Evolutionary conservation across 2,797 vertebrate genomes (phyloP).

Genomic region (Sciurus vulgaris): DNA sequence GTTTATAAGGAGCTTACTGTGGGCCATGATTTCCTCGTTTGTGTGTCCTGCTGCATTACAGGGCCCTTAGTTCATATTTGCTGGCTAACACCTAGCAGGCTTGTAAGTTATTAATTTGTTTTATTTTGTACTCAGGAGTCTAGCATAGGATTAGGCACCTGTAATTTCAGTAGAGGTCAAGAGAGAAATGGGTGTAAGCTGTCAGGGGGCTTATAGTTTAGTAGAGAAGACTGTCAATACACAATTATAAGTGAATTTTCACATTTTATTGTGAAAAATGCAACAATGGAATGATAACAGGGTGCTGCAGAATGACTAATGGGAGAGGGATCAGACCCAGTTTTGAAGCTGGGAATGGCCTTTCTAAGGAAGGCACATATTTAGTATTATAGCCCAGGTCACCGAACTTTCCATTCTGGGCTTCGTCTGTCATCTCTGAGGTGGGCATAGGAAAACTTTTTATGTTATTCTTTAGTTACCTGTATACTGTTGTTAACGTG

Average conservation of each 20-base stretch:
- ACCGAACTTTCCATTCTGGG: background rate
- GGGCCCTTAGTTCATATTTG: background rate
- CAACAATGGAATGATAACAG: too few relatives aligned
- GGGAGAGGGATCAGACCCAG: too few relatives aligned
- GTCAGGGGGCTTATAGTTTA: background rate
- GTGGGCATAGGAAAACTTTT: too few relatives aligned
- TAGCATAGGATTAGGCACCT: background rate
- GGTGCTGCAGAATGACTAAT: background rate
- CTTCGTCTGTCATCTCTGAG: background rate
- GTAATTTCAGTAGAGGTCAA: background rate
- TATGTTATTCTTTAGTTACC: accelerated
- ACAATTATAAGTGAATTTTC: too few relatives aligned
- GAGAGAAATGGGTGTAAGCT: background rate
- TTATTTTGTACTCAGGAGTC: background rate
- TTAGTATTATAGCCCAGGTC: background rate
- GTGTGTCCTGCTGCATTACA: accelerated
- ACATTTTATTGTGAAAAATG: accelerated
- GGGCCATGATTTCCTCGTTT: background rate
- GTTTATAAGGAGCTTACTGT: background rate
- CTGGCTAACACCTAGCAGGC: background rate
- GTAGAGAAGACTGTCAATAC: background rate
- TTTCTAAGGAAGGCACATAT: background rate
- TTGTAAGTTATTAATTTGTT: background rate
- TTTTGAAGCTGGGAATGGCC: background rate
- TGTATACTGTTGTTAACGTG: background rate